These are phyloP conservation scores for Halichoeres trimaculatus DNA, from an alignment of 2,113 vertebrate species.

Conservation along the genomic window DNA sequence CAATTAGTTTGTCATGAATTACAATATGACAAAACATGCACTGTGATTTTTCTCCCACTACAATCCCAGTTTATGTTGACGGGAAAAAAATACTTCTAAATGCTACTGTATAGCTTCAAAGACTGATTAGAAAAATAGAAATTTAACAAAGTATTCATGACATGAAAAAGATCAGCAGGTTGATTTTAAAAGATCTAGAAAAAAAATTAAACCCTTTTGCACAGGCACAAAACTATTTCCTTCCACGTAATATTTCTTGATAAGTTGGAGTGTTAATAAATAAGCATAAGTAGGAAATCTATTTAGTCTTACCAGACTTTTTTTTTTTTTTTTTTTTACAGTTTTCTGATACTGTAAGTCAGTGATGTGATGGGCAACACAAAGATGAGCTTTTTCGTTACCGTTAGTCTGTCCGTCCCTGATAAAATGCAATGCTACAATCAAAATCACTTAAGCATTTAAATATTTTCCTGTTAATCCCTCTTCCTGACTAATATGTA, in stretches of 20 bases:
- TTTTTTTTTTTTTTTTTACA: no score
- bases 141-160: not conserved
- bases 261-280: not conserved
- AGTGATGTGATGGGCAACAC: not conserved
- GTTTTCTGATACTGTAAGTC: not conserved
- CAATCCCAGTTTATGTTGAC: not conserved
- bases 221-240: not conserved
- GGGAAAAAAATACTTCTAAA: not conserved
- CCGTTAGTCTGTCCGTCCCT: not conserved
- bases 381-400: not conserved
- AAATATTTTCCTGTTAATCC: conserved; percentile 11
- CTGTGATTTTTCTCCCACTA: not conserved
- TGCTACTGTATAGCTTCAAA: conserved; percentile 1
- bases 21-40: conserved; percentile 14
- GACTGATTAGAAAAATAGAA: not conserved
- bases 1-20: conserved; percentile 24
- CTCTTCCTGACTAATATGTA: conserved; percentile 4
- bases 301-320: no score
- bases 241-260: conserved; percentile 1
- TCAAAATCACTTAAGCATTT: conserved; percentile 1
- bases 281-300: no score
- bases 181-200: not conserved
- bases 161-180: not conserved
- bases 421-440: not conserved
- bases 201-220: no score